phyloP scores from a whole-genome alignment of 2,888 invertebrate species.

The Willowsia nigromaculata region DNA sequence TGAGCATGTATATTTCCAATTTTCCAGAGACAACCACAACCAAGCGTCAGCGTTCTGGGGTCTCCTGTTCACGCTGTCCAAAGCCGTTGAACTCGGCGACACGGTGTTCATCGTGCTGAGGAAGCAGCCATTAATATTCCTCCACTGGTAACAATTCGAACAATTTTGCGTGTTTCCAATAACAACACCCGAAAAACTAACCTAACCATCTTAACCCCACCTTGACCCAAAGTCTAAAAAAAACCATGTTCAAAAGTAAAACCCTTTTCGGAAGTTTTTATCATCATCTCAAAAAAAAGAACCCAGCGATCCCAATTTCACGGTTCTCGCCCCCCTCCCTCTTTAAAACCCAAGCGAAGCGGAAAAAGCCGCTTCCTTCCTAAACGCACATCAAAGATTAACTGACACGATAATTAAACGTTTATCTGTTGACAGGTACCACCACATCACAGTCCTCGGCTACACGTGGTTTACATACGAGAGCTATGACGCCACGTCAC shows the following conservation, averaged over 20 bases:
- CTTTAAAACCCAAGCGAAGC: too few relatives aligned
- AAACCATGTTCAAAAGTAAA: too few relatives aligned
- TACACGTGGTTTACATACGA: slow-evolving; percentile 97
- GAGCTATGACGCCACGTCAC: slow-evolving; percentile 92
- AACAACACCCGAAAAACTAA: not conserved
- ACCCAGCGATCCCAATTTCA: too few relatives aligned
- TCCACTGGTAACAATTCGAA: slow-evolving; percentile 73
- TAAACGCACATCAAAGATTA: not conserved
- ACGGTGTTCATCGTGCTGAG: slow-evolving; percentile 76
- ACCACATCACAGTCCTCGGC: slow-evolving; percentile 95
- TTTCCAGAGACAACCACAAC: slow-evolving; percentile 73
- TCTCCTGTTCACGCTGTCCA: slow-evolving; percentile 76
- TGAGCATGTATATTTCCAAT: not conserved
- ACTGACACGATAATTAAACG: not conserved
- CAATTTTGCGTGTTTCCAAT: too few relatives aligned
- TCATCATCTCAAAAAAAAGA: too few relatives aligned
- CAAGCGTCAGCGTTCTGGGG: slow-evolving; percentile 77
- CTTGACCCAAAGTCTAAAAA: not conserved
- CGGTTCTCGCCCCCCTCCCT: too few relatives aligned
- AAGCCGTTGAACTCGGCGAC: slow-evolving; percentile 77
- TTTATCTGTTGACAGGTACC: slow-evolving; percentile 83
- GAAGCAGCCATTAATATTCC: slow-evolving; percentile 77
- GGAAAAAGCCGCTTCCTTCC: not conserved
- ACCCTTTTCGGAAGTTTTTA: too few relatives aligned
- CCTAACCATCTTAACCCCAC: not conserved